Evolutionary conservation across 2,888 invertebrate species (phyloP).

Genomic region (Apamea epomidion): DNA sequence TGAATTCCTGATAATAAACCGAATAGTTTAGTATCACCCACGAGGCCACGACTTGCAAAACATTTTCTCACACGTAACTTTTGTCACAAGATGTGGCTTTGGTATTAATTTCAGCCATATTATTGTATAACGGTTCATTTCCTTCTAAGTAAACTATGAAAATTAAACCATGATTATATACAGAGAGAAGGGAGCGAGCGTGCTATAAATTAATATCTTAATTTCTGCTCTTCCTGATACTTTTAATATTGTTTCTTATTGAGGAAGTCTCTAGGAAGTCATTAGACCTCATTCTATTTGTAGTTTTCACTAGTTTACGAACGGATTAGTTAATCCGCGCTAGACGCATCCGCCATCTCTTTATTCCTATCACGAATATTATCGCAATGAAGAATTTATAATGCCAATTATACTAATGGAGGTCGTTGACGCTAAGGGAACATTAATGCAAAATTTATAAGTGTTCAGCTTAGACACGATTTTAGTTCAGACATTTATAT

Average conservation of each 20-base stretch:
- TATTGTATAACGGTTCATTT: slow-evolving; percentile 58
- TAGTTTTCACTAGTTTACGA: slow-evolving; percentile 40
- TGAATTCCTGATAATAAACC: slow-evolving; percentile 8
- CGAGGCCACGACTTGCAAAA: slow-evolving; percentile 27
- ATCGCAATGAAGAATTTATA: slow-evolving; percentile 57
- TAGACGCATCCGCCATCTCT: slow-evolving; percentile 48
- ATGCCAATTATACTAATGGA: slow-evolving; percentile 53
- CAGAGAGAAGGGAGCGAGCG: slow-evolving; percentile 45
- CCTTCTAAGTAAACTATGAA: slow-evolving; percentile 47
- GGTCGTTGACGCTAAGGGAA: slow-evolving; percentile 55
- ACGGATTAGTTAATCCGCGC: slow-evolving; percentile 34
- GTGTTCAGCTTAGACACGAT: slow-evolving; percentile 32
- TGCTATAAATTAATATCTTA: slow-evolving; percentile 51
- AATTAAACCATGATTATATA: slow-evolving; percentile 57
- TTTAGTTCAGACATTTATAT: slow-evolving; percentile 43
- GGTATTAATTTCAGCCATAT: slow-evolving; percentile 56
- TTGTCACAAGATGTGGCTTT: slow-evolving; percentile 62
- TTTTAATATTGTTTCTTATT: slow-evolving; percentile 51
- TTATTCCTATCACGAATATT: slow-evolving; percentile 62
- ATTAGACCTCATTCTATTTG: slow-evolving; percentile 48
- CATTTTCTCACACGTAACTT: slow-evolving; percentile 45
- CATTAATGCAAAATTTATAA: slow-evolving; percentile 47
- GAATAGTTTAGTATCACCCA: slow-evolving; percentile 19
- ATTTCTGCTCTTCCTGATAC: slow-evolving; percentile 57
- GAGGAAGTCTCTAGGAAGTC: slow-evolving; percentile 53